These are phyloP conservation scores for Thalpophila matura DNA, from an alignment of 2,888 invertebrate genomes.

Conservation along the genomic window DNA sequence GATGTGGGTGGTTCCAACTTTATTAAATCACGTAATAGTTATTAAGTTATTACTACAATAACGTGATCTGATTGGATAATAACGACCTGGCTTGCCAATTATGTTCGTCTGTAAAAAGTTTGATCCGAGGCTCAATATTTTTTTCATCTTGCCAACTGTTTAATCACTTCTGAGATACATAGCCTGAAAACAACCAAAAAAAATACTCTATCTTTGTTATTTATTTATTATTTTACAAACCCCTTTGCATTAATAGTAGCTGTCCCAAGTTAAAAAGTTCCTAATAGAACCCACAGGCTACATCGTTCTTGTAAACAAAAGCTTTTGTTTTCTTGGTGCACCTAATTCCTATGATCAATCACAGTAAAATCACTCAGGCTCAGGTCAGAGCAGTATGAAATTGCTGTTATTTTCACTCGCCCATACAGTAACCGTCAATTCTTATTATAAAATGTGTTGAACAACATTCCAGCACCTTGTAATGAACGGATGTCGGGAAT, in stretches of 20 bases:
- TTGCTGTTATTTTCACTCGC: constrained; percentile 74
- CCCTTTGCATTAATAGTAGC: background rate
- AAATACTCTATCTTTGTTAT: no score
- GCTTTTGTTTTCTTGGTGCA: constrained; percentile 20
- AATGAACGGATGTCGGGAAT: constrained; percentile 89
- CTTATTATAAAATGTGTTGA: constrained; percentile 84
- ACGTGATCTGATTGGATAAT: constrained; percentile 58
- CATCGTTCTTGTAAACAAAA: constrained; percentile 26
- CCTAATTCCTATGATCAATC: constrained; percentile 54
- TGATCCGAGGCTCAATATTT: background rate
- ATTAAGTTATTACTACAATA: constrained; percentile 52
- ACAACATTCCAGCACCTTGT: constrained; percentile 88
- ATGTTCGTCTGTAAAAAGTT: constrained; percentile 21
- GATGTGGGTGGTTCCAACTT: constrained; percentile 48
- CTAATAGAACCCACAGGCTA: constrained; percentile 5
- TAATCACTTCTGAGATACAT: no score
- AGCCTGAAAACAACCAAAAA: no score
- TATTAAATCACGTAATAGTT: constrained; percentile 54
- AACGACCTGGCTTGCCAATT: constrained; percentile 37
- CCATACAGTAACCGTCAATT: constrained; percentile 76
- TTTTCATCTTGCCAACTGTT: background rate
- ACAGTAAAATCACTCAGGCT: constrained; percentile 58
- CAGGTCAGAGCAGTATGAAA: constrained; percentile 60
- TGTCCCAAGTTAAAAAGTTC: background rate
- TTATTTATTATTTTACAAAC: background rate